Evolutionary conservation across 2,797 vertebrate species (phyloP), one percentile per base, ranked within the genome.

Genomic region (Columba guinea): DNA sequence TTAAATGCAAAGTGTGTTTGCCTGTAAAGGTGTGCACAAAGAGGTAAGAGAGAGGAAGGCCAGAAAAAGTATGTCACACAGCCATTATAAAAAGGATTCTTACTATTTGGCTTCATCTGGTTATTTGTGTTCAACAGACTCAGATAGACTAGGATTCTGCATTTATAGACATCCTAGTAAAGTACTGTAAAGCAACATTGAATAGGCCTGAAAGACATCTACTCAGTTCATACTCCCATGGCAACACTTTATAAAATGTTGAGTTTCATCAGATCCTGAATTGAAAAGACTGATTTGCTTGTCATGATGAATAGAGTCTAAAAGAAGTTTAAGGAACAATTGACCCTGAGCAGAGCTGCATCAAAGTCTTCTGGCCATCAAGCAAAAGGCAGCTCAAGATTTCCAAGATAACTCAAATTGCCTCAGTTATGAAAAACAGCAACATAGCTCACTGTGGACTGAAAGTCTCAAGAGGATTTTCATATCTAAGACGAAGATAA

Each of bases 271-370:
- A 98, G 85, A 90, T 96, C 91, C 96, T 94, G 94, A 98, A 97
- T 69, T 94, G 92, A 97, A 98, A 98, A 97, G 97, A 98, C 97
- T 98, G 97, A 98, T 98, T 97, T 97, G 93, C 95, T 97, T 98
- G 97, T 98, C 97, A 83, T 97, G 94, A 96, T 95, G 93, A 98
- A 97, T 97, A 97, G 95, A 98, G 92, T 97, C 97, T 96, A 95
- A 97, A 97, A 97, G 96, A 96, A 96, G 96, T 97, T 98, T 97
- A 98, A 98, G 94, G 91, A 98, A 97, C 96, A 97, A 97, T 95
- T 98, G 97, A 97, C 97, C 97, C 97, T 90, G 70, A 97, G 89
- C 87, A 93, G 71, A 95, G 86, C 87, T 95, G 73, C 86, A 90
- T 81, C 60, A 60, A 77, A 96, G 89, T 95, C 94, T 98, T 97